Evolutionary conservation across 2,888 invertebrate genomes (phyloP).

Genomic region (Drosophila hamatofila): DNA sequence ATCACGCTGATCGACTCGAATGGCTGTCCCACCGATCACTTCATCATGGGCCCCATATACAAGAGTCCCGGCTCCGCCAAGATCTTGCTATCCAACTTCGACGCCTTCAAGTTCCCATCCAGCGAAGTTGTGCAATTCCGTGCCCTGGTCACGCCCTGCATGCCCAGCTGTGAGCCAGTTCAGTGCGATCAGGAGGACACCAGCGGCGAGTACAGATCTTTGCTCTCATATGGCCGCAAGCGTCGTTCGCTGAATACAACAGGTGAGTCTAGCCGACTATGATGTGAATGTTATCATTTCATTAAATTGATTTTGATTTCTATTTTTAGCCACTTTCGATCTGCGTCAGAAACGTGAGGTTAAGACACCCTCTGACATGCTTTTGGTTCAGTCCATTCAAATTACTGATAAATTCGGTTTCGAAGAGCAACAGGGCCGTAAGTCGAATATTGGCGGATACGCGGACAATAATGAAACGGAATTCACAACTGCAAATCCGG

Average conservation of each 20-base stretch:
- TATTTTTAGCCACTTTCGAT: conserved; percentile 14
- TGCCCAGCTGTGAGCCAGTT: conserved; percentile 96
- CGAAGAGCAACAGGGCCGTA: conserved; percentile 87
- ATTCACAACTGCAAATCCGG: conserved; percentile 88
- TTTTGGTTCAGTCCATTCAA: conserved; percentile 96
- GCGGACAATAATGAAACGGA: conserved; percentile 88
- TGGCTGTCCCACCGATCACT: conserved; percentile 97
- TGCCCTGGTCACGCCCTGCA: conserved; percentile 97
- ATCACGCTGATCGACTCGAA: conserved; percentile 95
- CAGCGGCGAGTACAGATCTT: conserved; percentile 92
- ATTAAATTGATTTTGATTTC: not conserved
- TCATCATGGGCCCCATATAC: conserved; percentile 96
- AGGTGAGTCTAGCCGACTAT: conserved; percentile 64
- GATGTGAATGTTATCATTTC: not conserved
- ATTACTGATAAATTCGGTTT: conserved; percentile 96
- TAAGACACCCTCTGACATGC: conserved; percentile 89
- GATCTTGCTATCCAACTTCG: conserved; percentile 95
- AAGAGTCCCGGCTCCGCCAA: conserved; percentile 93
- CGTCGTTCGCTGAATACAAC: conserved; percentile 88
- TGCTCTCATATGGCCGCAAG: conserved; percentile 92
- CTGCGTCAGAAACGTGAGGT: conserved; percentile 74
- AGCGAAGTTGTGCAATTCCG: conserved; percentile 98
- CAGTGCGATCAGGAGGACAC: conserved; percentile 94
- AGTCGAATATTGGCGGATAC: conserved; percentile 85
- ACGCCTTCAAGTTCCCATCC: conserved; percentile 98